phyloP scores from a whole-genome alignment of 2,113 vertebrate species.

The Podarcis muralis region DNA sequence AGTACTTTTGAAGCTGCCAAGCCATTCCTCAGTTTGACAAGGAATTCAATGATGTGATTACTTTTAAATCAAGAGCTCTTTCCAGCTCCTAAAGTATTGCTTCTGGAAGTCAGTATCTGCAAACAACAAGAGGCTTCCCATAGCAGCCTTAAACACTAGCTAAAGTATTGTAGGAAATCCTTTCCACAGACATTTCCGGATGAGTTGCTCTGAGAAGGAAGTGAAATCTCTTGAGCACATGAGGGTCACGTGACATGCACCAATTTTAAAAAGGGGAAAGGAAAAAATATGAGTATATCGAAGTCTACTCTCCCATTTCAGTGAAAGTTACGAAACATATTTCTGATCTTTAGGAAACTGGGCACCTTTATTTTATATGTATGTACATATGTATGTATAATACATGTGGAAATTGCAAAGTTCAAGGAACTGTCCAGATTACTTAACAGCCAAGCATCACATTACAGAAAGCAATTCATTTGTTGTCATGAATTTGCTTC shows the following conservation, averaged over 20 bases:
- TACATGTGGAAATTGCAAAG: neutral
- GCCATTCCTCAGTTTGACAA: neutral
- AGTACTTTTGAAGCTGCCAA: neutral
- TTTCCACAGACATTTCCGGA: neutral
- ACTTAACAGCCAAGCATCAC: neutral
- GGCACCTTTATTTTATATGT: neutral
- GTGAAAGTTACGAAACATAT: no score
- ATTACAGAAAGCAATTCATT: neutral
- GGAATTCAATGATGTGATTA: neutral
- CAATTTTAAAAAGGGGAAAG: neutral
- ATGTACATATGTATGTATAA: no score
- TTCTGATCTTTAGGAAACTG: neutral
- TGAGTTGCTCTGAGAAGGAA: neutral
- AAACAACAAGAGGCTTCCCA: neutral
- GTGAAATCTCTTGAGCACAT: neutral
- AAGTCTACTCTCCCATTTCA: neutral
- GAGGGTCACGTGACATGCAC: neutral
- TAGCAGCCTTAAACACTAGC: no score
- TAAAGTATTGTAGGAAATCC: neutral
- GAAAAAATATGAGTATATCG: neutral
- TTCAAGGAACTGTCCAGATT: neutral
- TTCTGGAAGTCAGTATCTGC: neutral
- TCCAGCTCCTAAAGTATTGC: neutral
- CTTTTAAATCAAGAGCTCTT: neutral
- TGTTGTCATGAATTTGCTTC: neutral